Evolutionary conservation across 53 echinoderm and acorn worm species (phyloP), one percentile per base, ranked within the genome.

Genomic region (Zoroaster sp.): DNA sequence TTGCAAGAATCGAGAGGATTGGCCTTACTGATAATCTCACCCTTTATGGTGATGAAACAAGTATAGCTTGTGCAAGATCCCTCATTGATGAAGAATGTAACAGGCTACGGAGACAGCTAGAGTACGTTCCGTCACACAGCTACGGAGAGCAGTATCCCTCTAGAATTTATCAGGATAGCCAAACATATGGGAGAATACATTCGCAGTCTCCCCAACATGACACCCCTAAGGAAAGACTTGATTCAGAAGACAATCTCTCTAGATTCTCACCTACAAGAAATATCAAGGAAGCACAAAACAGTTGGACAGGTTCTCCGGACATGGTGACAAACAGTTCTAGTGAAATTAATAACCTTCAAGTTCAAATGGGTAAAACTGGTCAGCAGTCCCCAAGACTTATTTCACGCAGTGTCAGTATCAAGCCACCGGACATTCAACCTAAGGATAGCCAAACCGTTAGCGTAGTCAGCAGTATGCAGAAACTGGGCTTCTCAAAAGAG

Each of bases 401-500:
- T 17, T 10, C 74, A 7, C 77, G 63, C 35, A 67, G 52, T 31
- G 73, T 72, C 20, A 69, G 28, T 5, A 47, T 68, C 14, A 18
- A 46, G 0, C 12, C 53, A 12, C 35, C 35, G 34, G 40, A 35
- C 5, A 2, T 53, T 17, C 51, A 13, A 35, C 3, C 77, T 3
- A 6, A 14, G 8, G 51, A 36, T 10, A 4, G 4, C 43, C 69
- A 85, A 9, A 74, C 36, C 39, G 18, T 32, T 2, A 73, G 71
- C 43, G 28, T 75, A 39, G 39, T 87, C 21, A 90, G 85, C 35
- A 75, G 81, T n/a, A 92, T 92, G 88, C 92, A 78, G 45, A 95
- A 95, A 59, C 87, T 95, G 34, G 95, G 95, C 44, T 95, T 70
- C 78, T 74, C 87, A 12, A 72, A 40, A 11, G 66, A 87, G 25